Percentiles rank a stretch among this genome's conserved stretches.
Evolutionary conservation across 2,797 vertebrate genomes (phyloP).

Genomic region (Girardinus metallicus): DNA sequence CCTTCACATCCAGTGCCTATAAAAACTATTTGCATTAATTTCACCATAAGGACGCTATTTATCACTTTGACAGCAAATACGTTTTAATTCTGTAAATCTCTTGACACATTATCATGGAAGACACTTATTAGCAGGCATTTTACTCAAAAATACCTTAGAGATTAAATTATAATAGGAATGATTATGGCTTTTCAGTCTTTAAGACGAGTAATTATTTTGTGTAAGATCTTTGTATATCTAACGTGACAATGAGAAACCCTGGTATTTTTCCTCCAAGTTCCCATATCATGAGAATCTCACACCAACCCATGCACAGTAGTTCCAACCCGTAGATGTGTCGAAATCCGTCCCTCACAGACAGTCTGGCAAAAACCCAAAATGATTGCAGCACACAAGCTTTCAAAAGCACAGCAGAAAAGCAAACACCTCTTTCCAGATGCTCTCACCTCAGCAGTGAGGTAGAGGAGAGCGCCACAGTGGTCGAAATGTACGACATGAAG

Average conservation of each 20-base stretch:
- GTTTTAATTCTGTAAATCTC: background rate
- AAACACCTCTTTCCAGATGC: constrained; percentile 13
- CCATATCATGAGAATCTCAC: constrained; percentile 1
- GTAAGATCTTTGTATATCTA: background rate
- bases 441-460: constrained; percentile 48
- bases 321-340: background rate
- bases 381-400: constrained; percentile 17
- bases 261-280: background rate
- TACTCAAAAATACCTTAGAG: background rate
- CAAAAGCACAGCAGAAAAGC: constrained; percentile 9
- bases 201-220: background rate
- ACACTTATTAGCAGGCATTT: background rate
- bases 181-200: background rate
- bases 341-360: constrained; percentile 8
- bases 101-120: background rate
- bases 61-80: background rate
- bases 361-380: background rate
- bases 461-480: constrained; percentile 9
- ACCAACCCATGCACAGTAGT: background rate
- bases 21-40: background rate
- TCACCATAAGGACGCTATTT: background rate
- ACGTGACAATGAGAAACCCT: background rate
- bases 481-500: constrained; percentile 34
- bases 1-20: background rate
- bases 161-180: background rate